Conservation (phyloP, 2,113 vertebrate species). For the Oxyruncus cristatus region DNA sequence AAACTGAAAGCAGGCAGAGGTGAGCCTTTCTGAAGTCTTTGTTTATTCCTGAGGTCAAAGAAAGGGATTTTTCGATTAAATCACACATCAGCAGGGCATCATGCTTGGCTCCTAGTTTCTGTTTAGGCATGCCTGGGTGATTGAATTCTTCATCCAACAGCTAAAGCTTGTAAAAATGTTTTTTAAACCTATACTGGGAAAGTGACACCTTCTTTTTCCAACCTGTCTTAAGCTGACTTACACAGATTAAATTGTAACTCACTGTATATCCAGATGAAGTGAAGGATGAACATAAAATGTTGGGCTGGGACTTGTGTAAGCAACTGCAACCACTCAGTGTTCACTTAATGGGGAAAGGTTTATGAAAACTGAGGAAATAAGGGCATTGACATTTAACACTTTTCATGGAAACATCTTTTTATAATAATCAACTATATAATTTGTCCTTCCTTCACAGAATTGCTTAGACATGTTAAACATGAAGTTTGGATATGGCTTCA, state of each 20-base stretch:
- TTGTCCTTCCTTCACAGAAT: background rate
- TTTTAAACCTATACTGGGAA: background rate
- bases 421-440: background rate
- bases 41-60: background rate
- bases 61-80: background rate
- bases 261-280: background rate
- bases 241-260: background rate
- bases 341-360: background rate
- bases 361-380: background rate
- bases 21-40: background rate
- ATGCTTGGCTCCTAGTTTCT: background rate
- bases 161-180: background rate
- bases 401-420: background rate
- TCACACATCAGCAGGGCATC: background rate
- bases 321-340: background rate
- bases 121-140: background rate
- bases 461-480: no score
- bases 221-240: background rate
- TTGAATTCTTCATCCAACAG: background rate
- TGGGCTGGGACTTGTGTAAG: background rate
- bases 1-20: background rate
- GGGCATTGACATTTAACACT: background rate
- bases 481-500: background rate
- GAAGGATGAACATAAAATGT: background rate
- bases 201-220: background rate